Base-by-base conservation (phyloP, 2,797 vertebrate genomes). In the Coracias cyanogaster region DNA sequence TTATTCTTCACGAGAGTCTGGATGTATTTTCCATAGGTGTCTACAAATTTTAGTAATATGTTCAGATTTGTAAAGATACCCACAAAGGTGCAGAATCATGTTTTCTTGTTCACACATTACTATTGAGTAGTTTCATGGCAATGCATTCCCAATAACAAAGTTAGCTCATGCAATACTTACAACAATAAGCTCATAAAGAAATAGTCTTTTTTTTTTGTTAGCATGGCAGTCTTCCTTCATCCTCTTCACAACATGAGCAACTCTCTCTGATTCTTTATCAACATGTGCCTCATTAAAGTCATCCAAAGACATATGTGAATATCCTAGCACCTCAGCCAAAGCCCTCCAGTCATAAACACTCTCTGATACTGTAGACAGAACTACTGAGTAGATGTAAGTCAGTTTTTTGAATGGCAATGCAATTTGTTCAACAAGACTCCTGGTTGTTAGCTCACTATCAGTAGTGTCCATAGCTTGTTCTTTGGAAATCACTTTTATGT, bases 151-250 rank as follows among this genome's bases (percentile, higher is more conserved):
- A 73, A 48, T 57, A 94, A 54, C 33, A 49, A 66, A 89, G 41
- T 64, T 49, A 84, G 41, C 51, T 79, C 25, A 71, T 73, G n/a
- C 20, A 95, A 83, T 97, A 98, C 99, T 98, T 98, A 99, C 99
- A 98, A 98, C 96, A 97, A 98, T 97, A 70, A 99, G 98, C 81
- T 99, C 99, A 95, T 99, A 99, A 91, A 99, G 98, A 97, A 99
- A 99, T 90, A 98, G 99, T 67, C 97, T 99, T 39, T 95, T 98
- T 92, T 94, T 98, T 96, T 97, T 99, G 62, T 98, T 98, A 31
- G 98, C 88, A 20, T 99, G 99, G 88, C 99, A 99, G 97, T 99
- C 99, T 97, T 99, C 99, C 92, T 99, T 99, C 90, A 99, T 98
- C 96, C 98, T 99, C 94, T 99, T 99, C 67, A 99, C 97, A 67